Base-by-base conservation (phyloP, 2,888 invertebrate genomes). In the Drosophila villosipedis region DNA sequence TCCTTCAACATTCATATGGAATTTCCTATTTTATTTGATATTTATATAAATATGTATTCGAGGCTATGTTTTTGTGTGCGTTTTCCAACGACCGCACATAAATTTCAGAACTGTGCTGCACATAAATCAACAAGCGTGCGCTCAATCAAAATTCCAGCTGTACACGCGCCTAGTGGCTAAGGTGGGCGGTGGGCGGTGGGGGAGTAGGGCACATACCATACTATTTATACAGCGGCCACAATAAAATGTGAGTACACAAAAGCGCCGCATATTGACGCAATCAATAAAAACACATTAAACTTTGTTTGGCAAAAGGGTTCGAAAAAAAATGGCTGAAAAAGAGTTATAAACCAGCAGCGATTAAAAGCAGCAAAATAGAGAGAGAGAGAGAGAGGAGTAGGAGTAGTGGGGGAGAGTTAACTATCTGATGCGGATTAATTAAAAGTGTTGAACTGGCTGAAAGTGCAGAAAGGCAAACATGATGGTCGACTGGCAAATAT, bases 371-470 rank as follows among this genome's bases (percentile, higher is more conserved):
- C 22, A 72, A 80, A 28, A 30, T 4, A 5, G 30, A 16, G 4
- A 25, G 6, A 0, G 9, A 0, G 5, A 43, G 5, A 0, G 22
- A 22, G 41, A 6, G 14, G 25, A 25, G 14, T n/a, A 12, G 31
- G 41, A 9, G 49, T 16, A 3, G 47, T 12, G 30, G 19, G 7
- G 3, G 35, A 10, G 31, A 22, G 58, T 35, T 65, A 73, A 73
- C 65, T 73, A 73, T 73, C 78, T 63, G 78, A 60, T 70, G 81
- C 71, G 78, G 83, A 82, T 83, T 83, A 83, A 83, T 83, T 83
- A 83, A 82, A 85, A 84, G 84, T 84, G 84, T 76, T 87, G 84
- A 84, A 76, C 87, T 83, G 84, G 73, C 84, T 76, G 68, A 83
- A 81, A 84, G 82, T 86, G 84, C 86, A 83, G 76, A 76, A 86